These are phyloP conservation scores for Ostrea edulis DNA, from an alignment of 1,140 invertebrate genomes.

Conservation along the genomic window DNA sequence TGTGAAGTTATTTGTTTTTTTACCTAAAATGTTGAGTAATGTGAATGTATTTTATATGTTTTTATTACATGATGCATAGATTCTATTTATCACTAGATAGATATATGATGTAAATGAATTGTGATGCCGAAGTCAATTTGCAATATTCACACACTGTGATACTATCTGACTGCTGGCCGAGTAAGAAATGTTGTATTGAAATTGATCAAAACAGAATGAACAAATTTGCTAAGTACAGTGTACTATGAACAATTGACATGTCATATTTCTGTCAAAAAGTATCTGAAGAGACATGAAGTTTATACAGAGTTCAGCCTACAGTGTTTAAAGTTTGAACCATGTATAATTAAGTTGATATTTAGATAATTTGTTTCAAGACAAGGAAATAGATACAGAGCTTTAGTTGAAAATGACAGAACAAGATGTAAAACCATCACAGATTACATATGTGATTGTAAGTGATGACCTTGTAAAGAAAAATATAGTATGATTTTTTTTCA, in stretches of 20 bases:
- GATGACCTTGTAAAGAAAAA: too few relatives aligned
- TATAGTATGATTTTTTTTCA: too few relatives aligned
- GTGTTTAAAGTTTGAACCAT: too few relatives aligned
- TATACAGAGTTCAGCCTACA: too few relatives aligned
- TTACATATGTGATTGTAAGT: too few relatives aligned
- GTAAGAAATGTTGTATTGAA: not conserved
- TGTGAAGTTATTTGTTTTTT: not conserved
- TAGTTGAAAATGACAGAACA: not conserved
- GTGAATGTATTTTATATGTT: conserved; percentile 33
- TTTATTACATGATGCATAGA: conserved; percentile 15
- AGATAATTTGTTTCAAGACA: not conserved
- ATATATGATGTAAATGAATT: not conserved
- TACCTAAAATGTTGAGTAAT: conserved; percentile 19
- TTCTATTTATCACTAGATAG: conserved; percentile 32
- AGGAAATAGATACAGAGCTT: not conserved
- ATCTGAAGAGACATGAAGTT: too few relatives aligned
- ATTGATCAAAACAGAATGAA: conserved; percentile 3
- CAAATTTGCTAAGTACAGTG: not conserved
- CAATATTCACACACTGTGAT: conserved; percentile 32
- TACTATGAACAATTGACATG: not conserved
- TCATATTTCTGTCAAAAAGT: too few relatives aligned
- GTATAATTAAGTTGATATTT: too few relatives aligned
- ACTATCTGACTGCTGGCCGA: conserved; percentile 21
- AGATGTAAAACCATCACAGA: too few relatives aligned
- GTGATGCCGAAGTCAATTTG: conserved; percentile 3